phyloP scores from a whole-genome alignment of 2,113 vertebrate species.

The Equus quagga region DNA sequence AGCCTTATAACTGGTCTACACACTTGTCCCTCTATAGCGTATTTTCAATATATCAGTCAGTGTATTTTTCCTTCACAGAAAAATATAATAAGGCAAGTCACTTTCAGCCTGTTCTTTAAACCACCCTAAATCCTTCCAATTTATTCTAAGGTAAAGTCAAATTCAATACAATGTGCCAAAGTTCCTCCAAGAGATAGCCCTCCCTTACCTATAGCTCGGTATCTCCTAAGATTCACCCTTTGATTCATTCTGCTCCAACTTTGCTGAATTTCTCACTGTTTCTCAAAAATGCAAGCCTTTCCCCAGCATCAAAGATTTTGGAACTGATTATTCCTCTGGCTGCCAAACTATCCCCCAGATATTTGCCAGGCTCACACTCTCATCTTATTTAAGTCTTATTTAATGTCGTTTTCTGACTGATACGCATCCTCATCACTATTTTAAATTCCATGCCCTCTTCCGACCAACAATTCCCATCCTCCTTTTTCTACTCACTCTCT shows the following conservation, averaged over 20 bases:
- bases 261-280: neutral
- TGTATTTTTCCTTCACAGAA: too few relatives aligned
- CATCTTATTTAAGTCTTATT: too few relatives aligned
- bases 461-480: neutral
- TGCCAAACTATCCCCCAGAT: neutral
- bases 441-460: neutral
- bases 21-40: neutral
- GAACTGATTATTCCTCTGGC: neutral
- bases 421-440: rapidly evolving
- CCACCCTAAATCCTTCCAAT: neutral
- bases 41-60: neutral
- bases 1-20: neutral
- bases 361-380: rapidly evolving
- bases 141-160: neutral
- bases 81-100: neutral
- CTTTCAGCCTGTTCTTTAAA: neutral
- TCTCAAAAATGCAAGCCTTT: neutral
- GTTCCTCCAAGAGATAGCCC: rapidly evolving
- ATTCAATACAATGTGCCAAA: neutral
- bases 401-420: neutral
- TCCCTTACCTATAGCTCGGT: rapidly evolving
- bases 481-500: neutral
- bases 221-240: neutral
- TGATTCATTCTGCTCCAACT: neutral
- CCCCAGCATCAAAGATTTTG: neutral